Conservation (phyloP, 2,888 invertebrate genomes). For the Dicyrtomina minuta region DNA sequence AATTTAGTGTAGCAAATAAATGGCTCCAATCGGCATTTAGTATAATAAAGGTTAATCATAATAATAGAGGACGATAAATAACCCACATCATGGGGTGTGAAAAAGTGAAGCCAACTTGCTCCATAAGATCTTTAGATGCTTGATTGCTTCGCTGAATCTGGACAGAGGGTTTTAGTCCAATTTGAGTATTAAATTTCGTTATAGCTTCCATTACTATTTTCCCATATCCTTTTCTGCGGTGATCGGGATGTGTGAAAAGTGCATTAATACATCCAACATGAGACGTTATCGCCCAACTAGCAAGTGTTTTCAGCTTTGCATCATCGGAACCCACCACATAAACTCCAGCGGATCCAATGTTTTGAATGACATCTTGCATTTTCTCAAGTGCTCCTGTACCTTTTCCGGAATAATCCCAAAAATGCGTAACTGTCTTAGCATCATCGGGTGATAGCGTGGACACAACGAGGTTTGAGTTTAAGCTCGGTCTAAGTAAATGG, state of each 20-base stretch:
- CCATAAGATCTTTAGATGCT: slow-evolving; percentile 28
- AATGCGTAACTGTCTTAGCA: neutral
- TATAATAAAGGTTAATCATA: too few relatives aligned
- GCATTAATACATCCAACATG: slow-evolving; percentile 30
- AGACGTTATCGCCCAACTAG: slow-evolving; percentile 26
- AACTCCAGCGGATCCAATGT: neutral
- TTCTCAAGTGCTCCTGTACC: neutral
- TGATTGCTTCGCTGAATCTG: slow-evolving; percentile 24
- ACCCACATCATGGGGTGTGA: slow-evolving; percentile 36
- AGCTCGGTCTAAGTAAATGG: too few relatives aligned
- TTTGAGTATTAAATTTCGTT: neutral
- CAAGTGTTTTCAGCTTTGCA: neutral
- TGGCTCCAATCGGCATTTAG: too few relatives aligned
- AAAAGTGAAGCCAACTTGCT: slow-evolving; percentile 27
- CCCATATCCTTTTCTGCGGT: slow-evolving; percentile 33
- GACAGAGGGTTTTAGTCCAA: slow-evolving; percentile 26
- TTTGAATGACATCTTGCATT: neutral
- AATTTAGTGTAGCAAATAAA: too few relatives aligned
- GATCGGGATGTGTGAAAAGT: slow-evolving; percentile 20
- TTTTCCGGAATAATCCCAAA: slow-evolving; percentile 9
- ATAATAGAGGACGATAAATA: neutral
- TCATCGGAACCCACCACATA: neutral
- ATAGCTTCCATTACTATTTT: slow-evolving; percentile 24
- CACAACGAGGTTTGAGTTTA: neutral
- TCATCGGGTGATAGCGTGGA: neutral